Evolutionary conservation across 2,797 vertebrate species (phyloP).

Genomic region (Carapus acus): DNA sequence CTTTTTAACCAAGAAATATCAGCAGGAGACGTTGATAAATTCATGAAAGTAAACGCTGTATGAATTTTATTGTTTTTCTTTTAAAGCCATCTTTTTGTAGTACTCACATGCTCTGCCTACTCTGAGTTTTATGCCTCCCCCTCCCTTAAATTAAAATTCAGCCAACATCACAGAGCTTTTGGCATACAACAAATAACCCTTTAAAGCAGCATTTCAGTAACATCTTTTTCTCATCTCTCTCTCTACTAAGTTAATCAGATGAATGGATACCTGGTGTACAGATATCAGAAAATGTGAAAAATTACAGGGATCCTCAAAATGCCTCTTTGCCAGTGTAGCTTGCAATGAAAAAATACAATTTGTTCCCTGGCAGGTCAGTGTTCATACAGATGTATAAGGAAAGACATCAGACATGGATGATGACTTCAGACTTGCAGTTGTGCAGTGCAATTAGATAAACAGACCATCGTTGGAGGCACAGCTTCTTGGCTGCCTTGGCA

Average conservation of each 20-base stretch:
- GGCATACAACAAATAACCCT: slow-evolving; percentile 34
- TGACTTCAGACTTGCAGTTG: slow-evolving; percentile 93
- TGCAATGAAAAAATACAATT: slow-evolving; percentile 98
- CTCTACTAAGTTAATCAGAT: slow-evolving; percentile 32
- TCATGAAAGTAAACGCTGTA: slow-evolving; percentile 79
- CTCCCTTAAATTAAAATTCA: slow-evolving; percentile 41
- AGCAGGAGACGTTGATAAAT: slow-evolving; percentile 75
- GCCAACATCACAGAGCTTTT: slow-evolving; percentile 42
- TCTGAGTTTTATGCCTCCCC: slow-evolving; percentile 45
- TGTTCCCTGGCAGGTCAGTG: slow-evolving; percentile 91
- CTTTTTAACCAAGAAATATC: too few relatives aligned
- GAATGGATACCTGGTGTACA: slow-evolving; percentile 23
- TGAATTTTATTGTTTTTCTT: slow-evolving; percentile 57
- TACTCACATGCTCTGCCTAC: slow-evolving; percentile 42
- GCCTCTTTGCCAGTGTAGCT: slow-evolving; percentile 67
- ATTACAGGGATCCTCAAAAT: slow-evolving; percentile 61
- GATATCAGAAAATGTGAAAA: slow-evolving; percentile 42
- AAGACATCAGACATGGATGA: slow-evolving; percentile 98
- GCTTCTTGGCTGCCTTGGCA: too few relatives aligned
- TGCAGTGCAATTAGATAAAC: slow-evolving; percentile 95
- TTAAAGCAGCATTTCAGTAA: slow-evolving; percentile 45
- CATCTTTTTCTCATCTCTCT: slow-evolving; percentile 18
- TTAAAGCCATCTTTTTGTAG: slow-evolving; percentile 30
- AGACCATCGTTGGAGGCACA: slow-evolving; percentile 70
- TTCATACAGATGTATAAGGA: slow-evolving; percentile 98